These are phyloP conservation scores for Asobara japonica DNA, from an alignment of 1,140 invertebrate genomes.

Conservation along the genomic window DNA sequence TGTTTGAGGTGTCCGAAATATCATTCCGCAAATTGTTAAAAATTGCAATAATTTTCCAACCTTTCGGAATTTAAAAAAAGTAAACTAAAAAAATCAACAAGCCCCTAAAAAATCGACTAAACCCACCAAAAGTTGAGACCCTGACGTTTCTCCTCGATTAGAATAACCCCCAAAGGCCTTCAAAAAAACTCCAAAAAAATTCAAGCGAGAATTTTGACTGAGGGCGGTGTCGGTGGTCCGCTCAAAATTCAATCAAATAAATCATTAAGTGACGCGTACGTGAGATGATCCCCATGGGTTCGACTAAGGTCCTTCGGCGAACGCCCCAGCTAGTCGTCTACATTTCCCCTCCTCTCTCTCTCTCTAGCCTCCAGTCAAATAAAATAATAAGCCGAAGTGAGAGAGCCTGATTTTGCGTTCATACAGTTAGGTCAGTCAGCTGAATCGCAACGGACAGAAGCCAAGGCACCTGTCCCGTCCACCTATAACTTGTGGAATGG, in stretches of 20 bases:
- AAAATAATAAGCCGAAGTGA: background rate
- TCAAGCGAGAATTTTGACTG: background rate
- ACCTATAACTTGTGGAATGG: slow-evolving; percentile 33
- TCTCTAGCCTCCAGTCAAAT: background rate
- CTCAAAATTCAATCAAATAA: slow-evolving; percentile 24
- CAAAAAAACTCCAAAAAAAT: background rate
- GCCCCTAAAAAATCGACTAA: background rate
- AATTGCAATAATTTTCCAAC: background rate
- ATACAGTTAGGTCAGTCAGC: slow-evolving; percentile 15
- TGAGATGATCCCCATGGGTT: background rate
- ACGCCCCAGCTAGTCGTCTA: background rate
- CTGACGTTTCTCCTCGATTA: background rate
- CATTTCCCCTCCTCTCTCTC: background rate
- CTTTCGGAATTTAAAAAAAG: too few species aligned
- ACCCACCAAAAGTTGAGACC: background rate
- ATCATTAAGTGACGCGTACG: slow-evolving; percentile 19
- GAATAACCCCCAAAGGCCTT: background rate
- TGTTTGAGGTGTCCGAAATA: too few species aligned
- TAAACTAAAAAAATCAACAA: too few species aligned
- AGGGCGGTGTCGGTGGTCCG: background rate
- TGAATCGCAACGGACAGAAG: slow-evolving; percentile 45
- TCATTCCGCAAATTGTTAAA: too few species aligned
- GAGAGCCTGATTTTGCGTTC: background rate
- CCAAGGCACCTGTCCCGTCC: slow-evolving; percentile 55
- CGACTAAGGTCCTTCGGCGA: background rate